A percentile compares a stretch with the other conserved stretches of the same genome.
Evolutionary conservation across 1,140 invertebrate genomes (phyloP).

Genomic region (Geopemphigus sp.): DNA sequence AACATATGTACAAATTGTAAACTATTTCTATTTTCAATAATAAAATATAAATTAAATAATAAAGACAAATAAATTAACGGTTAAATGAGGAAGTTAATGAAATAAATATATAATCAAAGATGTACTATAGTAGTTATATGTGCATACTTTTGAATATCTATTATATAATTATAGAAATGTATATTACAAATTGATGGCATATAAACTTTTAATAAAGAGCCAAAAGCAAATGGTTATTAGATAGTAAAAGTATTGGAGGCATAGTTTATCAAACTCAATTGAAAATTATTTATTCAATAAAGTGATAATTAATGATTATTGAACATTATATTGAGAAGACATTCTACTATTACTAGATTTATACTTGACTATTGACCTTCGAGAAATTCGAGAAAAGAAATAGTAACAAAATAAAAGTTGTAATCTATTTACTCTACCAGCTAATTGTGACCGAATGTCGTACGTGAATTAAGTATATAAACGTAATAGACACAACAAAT

Average conservation of each 20-base stretch:
- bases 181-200: not conserved
- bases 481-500: too few relatives aligned
- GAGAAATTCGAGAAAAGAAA: not conserved
- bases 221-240: not conserved
- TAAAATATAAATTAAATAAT: too few relatives aligned
- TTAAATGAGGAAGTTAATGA: too few relatives aligned
- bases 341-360: not conserved
- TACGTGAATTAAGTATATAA: too few relatives aligned
- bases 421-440: too few relatives aligned
- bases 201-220: not conserved
- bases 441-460: too few relatives aligned
- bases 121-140: too few relatives aligned
- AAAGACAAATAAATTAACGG: too few relatives aligned
- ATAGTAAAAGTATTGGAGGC: not conserved
- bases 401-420: too few relatives aligned
- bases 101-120: too few relatives aligned
- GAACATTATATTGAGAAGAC: too few relatives aligned
- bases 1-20: not conserved
- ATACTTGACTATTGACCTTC: not conserved
- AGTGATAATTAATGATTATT: too few relatives aligned
- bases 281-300: conserved; percentile 20
- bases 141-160: not conserved
- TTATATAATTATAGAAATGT: not conserved
- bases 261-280: not conserved
- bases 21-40: not conserved